phyloP scores from a whole-genome alignment of 64 coral and sea anemone species.

The Montipora cactus region DNA sequence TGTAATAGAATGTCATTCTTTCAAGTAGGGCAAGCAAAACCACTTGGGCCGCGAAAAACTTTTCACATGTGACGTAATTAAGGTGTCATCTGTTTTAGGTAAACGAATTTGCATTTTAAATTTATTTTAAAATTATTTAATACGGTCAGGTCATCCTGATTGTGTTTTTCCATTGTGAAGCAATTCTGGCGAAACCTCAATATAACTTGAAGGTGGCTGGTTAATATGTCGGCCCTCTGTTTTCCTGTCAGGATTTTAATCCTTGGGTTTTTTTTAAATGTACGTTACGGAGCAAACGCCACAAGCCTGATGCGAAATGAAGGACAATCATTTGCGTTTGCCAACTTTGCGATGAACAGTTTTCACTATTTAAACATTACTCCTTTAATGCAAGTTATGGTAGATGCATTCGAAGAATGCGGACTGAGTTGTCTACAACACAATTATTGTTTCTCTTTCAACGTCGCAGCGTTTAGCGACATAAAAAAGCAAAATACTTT shows the following conservation, averaged over 20 bases:
- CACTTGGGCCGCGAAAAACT: no score
- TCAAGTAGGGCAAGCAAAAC: no score
- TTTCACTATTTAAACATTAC: background rate
- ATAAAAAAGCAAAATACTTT: background rate
- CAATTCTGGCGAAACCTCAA: no score
- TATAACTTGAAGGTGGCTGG: no score
- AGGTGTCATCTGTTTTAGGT: no score
- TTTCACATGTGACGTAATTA: no score
- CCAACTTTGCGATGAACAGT: background rate
- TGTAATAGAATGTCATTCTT: no score
- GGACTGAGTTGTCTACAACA: constrained; percentile 2
- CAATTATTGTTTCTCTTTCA: constrained; percentile 8
- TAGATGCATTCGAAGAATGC: background rate
- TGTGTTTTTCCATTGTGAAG: no score
- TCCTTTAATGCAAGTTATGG: background rate
- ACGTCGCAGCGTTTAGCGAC: background rate
- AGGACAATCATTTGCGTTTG: background rate
- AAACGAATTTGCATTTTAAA: no score
- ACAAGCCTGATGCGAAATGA: background rate
- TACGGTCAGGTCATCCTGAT: no score
- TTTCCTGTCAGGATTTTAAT: background rate
- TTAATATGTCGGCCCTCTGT: no score
- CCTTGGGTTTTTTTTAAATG: background rate
- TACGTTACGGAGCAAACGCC: background rate
- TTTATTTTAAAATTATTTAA: no score